Evolutionary conservation across 2,888 invertebrate species (phyloP), one percentile per base, ranked within the genome.

Genomic region (Dicranocentrus wangi): DNA sequence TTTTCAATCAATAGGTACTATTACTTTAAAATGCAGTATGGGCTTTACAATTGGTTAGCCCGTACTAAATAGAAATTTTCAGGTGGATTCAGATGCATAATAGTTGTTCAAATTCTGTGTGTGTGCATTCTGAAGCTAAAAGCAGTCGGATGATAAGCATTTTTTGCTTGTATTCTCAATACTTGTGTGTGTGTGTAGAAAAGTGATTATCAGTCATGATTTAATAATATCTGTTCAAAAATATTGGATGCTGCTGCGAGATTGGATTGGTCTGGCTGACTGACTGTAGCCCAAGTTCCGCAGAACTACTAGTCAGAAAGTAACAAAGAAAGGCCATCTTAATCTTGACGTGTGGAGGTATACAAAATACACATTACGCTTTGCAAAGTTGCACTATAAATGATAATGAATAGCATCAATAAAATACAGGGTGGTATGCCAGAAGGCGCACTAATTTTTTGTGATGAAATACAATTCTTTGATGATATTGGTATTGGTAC

Each of bases 101-200:
- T n/a, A n/a, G n/a, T n/a, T n/a, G n/a, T n/a, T n/a, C n/a, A n/a
- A n/a, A n/a, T n/a, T n/a, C n/a, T n/a, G n/a, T n/a, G n/a, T n/a
- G n/a, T n/a, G n/a, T n/a, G n/a, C n/a, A n/a, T n/a, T n/a, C n/a
- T n/a, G n/a, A n/a, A n/a, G n/a, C n/a, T n/a, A n/a, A n/a, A n/a
- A n/a, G n/a, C n/a, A n/a, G n/a, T n/a, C n/a, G n/a, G 55, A 55
- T 23, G 55, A 55, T 55, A 55, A 55, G 55, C 55, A n/a, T 55
- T 21, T 47, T 53, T 53, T 53, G 21, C 25, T 10, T 19, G 19
- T 19, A 17, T 19, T 17, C 51, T 8, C 47, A 47, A 15, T 15
- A 47, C 17, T 8, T n/a, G 7, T 43, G n/a, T 43, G 8, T 43
- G 43, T 43, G 43, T n/a, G n/a, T n/a, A 32, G 32, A 32, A 51